Percentiles rank a stretch among this genome's conserved stretches.
Evolutionary conservation across 2,888 invertebrate species (phyloP).

Genomic region (Auanema freiburgensis): DNA sequence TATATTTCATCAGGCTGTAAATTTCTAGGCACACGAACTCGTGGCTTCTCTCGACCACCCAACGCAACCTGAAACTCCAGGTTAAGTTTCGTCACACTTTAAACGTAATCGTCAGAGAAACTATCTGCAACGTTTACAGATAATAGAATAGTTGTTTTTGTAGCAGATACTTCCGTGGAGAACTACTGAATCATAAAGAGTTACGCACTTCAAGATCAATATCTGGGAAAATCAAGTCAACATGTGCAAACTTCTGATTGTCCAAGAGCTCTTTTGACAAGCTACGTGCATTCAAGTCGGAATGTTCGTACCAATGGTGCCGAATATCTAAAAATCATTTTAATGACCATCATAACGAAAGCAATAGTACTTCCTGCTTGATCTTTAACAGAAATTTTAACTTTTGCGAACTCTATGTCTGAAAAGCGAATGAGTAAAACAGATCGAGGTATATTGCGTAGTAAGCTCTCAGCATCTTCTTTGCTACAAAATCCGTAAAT

Average conservation of each 20-base stretch:
- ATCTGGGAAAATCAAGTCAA: slow-evolving; percentile 62
- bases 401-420: slow-evolving; percentile 62
- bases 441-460: slow-evolving; percentile 47
- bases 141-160: not conserved
- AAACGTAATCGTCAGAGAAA: not conserved
- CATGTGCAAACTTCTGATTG: slow-evolving; percentile 55
- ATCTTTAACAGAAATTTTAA: slow-evolving; percentile 61
- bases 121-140: not conserved
- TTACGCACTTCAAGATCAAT: slow-evolving; percentile 52
- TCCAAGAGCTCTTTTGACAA: slow-evolving; percentile 53
- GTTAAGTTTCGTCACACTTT: not conserved
- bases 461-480: slow-evolving; percentile 60
- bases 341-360: not conserved
- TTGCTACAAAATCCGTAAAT: slow-evolving; percentile 62
- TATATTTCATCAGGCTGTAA: slow-evolving; percentile 60
- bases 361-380: slow-evolving; percentile 44
- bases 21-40: slow-evolving; percentile 49
- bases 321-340: slow-evolving; percentile 47
- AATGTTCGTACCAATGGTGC: slow-evolving; percentile 63
- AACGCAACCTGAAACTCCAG: slow-evolving; percentile 45
- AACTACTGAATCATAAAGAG: not conserved
- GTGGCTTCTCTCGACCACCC: slow-evolving; percentile 52
- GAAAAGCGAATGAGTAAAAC: slow-evolving; percentile 58
- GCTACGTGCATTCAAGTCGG: slow-evolving; percentile 52
- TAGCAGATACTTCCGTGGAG: not conserved